Conservation (phyloP, 1,140 invertebrate genomes). For the Bombyx mandarina region DNA sequence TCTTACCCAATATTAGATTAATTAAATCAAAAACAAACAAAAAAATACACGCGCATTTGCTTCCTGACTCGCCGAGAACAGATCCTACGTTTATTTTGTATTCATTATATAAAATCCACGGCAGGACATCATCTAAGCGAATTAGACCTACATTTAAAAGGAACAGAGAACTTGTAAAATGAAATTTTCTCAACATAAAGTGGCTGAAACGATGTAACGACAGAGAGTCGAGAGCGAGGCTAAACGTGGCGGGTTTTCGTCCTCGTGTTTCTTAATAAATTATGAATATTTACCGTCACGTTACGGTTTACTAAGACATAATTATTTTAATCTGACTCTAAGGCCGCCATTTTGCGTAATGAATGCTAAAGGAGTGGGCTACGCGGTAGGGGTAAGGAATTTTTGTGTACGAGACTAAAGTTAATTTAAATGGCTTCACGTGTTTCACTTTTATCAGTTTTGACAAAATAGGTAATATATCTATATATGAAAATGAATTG, state of each 20-base stretch:
- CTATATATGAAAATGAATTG: too few species aligned
- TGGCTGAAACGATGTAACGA: constrained; percentile 50
- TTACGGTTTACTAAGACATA: constrained; percentile 57
- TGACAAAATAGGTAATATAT: too few species aligned
- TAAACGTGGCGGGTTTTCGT: constrained; percentile 40
- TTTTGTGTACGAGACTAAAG: constrained; percentile 2
- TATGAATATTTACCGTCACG: constrained; percentile 63
- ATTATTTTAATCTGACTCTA: constrained; percentile 61
- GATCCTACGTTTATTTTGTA: constrained; percentile 10
- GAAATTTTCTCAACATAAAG: constrained; percentile 58
- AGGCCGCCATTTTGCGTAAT: constrained; percentile 47
- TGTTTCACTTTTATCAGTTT: too few species aligned
- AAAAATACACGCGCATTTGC: too few species aligned
- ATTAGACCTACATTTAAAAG: constrained; percentile 41
- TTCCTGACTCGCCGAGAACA: neutral
- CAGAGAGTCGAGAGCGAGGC: constrained; percentile 23
- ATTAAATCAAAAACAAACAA: too few species aligned
- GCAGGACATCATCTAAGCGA: constrained; percentile 37
- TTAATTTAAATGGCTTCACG: neutral
- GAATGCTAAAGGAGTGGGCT: constrained; percentile 33
- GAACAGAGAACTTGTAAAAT: constrained; percentile 49
- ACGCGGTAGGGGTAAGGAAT: constrained; percentile 1
- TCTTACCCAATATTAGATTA: too few species aligned
- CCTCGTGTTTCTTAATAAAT: constrained; percentile 65
- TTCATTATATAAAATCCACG: constrained; percentile 27